A percentile compares a stretch with the other conserved stretches of the same genome.
Evolutionary conservation across 2,113 vertebrate genomes (phyloP).

Genomic region (Onychostruthus taczanowskii): DNA sequence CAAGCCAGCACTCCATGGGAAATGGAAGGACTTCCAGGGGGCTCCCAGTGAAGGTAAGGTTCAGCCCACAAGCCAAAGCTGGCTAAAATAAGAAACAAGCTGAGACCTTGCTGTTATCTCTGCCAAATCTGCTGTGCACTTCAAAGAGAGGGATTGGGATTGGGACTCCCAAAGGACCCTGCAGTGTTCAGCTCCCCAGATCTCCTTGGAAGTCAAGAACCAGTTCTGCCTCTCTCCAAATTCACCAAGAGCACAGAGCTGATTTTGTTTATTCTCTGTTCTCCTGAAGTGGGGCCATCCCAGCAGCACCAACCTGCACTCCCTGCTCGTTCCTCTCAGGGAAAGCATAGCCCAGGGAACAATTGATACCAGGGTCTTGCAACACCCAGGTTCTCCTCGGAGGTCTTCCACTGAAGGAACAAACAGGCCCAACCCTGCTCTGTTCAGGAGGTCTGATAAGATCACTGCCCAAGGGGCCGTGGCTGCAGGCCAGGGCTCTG

Average conservation of each 20-base stretch:
- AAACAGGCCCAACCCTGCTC: slow-evolving; percentile 64
- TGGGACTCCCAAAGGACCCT: not conserved
- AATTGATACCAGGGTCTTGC: not conserved
- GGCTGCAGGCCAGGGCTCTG: slow-evolving; percentile 54
- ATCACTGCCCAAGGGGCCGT: slow-evolving; percentile 53
- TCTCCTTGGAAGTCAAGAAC: not conserved
- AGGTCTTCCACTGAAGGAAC: slow-evolving; percentile 42
- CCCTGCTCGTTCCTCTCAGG: not conserved
- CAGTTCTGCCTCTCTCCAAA: not conserved
- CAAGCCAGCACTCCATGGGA: not conserved
- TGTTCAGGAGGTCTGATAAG: slow-evolving; percentile 61
- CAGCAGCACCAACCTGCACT: not conserved
- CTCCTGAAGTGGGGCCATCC: not conserved
- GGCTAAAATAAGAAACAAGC: not conserved
- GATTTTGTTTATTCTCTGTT: not conserved
- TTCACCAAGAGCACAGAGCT: not conserved
- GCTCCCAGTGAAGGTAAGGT: not conserved
- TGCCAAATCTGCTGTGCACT: not conserved
- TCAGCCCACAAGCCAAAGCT: not conserved
- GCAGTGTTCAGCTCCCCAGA: not conserved
- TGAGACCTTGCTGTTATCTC: not conserved
- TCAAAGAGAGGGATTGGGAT: not conserved
- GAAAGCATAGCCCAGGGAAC: not conserved
- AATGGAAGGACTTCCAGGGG: not conserved
- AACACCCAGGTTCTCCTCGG: slow-evolving; percentile 50